phyloP scores from a whole-genome alignment of 2,797 vertebrate genomes.

The Austrolebias charrua region DNA sequence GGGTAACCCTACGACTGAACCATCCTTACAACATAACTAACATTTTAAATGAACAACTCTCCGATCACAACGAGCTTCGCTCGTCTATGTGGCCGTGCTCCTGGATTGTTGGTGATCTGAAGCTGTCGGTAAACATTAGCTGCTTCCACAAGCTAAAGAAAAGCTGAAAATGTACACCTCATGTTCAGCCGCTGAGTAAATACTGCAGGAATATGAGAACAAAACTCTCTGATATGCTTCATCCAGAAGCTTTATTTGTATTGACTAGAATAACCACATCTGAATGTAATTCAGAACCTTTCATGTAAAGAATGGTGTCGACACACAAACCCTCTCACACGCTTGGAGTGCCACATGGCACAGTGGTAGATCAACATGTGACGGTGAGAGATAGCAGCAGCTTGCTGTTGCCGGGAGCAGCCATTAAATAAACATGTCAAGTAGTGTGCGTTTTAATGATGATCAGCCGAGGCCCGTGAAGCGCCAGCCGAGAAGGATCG shows the following conservation, averaged over 20 bases:
- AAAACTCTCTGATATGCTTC: slow-evolving; percentile 37
- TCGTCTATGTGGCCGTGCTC: slow-evolving; percentile 19
- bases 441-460: slow-evolving; percentile 79
- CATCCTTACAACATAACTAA: slow-evolving; percentile 5
- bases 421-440: slow-evolving; percentile 84
- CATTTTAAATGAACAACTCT: slow-evolving; percentile 10
- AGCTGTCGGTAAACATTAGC: slow-evolving; percentile 30
- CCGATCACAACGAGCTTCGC: slow-evolving; percentile 29
- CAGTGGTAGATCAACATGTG: slow-evolving; percentile 77
- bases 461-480: slow-evolving; percentile 79
- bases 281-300: slow-evolving; percentile 11
- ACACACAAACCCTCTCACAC: slow-evolving; percentile 22
- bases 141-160: too few relatives aligned
- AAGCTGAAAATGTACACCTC: slow-evolving; percentile 42
- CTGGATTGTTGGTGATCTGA: slow-evolving; percentile 48
- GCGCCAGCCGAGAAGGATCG: slow-evolving; percentile 76
- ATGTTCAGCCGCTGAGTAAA: slow-evolving; percentile 41
- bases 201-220: slow-evolving; percentile 36
- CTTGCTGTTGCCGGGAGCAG: slow-evolving; percentile 78
- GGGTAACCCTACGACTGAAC: too few relatives aligned
- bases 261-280: slow-evolving; percentile 11
- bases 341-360: slow-evolving; percentile 61
- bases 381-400: slow-evolving; percentile 77
- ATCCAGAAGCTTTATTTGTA: slow-evolving; percentile 41
- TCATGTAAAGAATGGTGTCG: slow-evolving; percentile 49